Conservation (phyloP, 2,797 vertebrate genomes). For the Spinus olivaceus region DNA sequence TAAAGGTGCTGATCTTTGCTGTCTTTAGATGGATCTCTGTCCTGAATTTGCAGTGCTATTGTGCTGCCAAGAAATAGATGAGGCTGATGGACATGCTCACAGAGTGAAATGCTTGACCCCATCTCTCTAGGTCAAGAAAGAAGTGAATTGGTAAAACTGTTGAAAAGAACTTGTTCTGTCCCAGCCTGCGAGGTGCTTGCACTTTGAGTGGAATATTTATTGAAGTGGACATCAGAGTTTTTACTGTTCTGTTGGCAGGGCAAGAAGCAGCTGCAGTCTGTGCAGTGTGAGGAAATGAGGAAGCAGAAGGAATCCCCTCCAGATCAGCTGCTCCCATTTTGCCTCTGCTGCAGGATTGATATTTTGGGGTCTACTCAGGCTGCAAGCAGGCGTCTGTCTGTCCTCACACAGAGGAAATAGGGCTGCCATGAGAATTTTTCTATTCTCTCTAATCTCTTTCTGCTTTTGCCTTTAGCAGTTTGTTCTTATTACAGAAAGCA, state of each 20-base stretch:
- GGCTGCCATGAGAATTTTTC: background rate
- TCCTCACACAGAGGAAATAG: background rate
- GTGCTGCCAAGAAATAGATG: background rate
- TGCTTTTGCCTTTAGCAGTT: background rate
- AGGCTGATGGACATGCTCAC: background rate
- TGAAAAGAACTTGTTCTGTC: background rate
- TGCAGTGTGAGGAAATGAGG: background rate
- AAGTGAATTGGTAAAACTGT: background rate
- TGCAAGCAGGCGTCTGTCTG: background rate
- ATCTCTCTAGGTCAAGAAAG: background rate
- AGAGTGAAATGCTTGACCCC: background rate
- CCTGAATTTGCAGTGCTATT: background rate
- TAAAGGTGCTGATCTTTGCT: background rate
- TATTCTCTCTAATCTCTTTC: background rate
- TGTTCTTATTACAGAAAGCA: slow-evolving; percentile 35
- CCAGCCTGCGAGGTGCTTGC: background rate
- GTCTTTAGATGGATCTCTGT: background rate
- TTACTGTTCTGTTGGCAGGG: background rate
- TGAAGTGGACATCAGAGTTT: background rate
- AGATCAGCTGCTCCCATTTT: background rate
- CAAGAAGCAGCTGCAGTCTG: background rate
- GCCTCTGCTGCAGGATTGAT: background rate
- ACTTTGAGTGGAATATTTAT: background rate
- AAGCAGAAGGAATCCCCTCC: background rate
- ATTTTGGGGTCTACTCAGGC: background rate